Evolutionary conservation across 2,797 vertebrate genomes (phyloP).

Genomic region (Tauraco hartlaubi): DNA sequence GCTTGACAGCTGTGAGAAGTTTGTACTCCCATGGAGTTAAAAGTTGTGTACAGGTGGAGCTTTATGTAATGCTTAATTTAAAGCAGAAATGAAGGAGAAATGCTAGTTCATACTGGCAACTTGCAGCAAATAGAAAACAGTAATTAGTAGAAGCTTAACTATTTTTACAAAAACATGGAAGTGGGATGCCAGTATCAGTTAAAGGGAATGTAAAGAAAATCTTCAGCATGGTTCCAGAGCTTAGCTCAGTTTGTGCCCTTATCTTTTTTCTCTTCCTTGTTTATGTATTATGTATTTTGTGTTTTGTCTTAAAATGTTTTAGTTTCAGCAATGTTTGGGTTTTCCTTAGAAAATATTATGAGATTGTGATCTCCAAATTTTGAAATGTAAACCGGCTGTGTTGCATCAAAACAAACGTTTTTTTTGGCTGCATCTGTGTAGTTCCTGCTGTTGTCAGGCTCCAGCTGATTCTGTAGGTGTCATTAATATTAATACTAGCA

Average conservation of each 20-base stretch:
- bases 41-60: neutral
- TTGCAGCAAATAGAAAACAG: neutral
- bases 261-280: neutral
- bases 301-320: neutral
- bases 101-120: neutral
- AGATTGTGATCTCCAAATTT: neutral
- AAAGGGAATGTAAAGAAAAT: neutral
- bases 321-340: neutral
- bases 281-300: neutral
- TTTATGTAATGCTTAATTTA: neutral
- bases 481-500: neutral
- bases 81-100: neutral
- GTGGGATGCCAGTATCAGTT: neutral
- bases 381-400: neutral
- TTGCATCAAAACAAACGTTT: neutral
- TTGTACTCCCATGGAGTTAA: too few relatives aligned
- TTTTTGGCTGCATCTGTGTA: neutral
- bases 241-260: neutral
- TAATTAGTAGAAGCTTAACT: neutral
- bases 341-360: neutral
- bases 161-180: neutral
- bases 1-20: neutral
- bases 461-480: neutral
- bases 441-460: neutral
- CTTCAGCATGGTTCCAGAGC: neutral